Evolutionary conservation across 1,140 invertebrate genomes (phyloP).

Genomic region (Holcopasites calliopsidis): DNA sequence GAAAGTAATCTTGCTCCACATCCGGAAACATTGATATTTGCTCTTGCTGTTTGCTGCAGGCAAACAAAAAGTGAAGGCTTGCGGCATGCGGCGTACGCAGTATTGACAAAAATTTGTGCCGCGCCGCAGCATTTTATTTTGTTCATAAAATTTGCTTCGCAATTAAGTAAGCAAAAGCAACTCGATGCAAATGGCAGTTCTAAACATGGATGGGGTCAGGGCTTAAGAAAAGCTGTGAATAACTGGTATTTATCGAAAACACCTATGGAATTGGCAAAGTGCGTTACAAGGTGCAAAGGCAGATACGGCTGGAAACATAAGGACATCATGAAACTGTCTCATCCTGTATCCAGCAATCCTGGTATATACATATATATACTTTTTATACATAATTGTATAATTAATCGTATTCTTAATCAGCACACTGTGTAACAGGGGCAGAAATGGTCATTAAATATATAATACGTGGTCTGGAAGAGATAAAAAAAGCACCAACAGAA

Average conservation of each 20-base stretch:
- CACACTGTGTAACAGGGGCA: constrained; percentile 72
- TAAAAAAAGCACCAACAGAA: constrained; percentile 75
- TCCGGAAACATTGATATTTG: constrained; percentile 81
- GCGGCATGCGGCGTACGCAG: constrained; percentile 79
- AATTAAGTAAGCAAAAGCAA: constrained; percentile 74
- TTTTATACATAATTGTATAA: neutral
- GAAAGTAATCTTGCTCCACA: constrained; percentile 79
- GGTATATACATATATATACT: constrained; percentile 71
- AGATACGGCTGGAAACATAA: constrained; percentile 85
- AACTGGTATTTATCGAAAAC: constrained; percentile 83
- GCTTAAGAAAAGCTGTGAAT: constrained; percentile 81
- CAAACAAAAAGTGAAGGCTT: constrained; percentile 74
- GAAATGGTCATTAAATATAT: constrained; percentile 81
- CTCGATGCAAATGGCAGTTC: constrained; percentile 16
- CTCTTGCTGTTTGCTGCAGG: constrained; percentile 81
- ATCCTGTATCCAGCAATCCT: constrained; percentile 78
- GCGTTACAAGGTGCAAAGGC: constrained; percentile 82
- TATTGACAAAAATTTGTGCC: constrained; percentile 79
- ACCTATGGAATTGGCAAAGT: constrained; percentile 82
- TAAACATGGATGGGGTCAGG: constrained; percentile 82
- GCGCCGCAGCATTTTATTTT: constrained; percentile 82
- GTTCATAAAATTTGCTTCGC: constrained; percentile 82
- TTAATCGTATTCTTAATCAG: neutral
- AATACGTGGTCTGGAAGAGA: constrained; percentile 78
- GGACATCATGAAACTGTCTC: constrained; percentile 84